Percentiles rank a stretch among this genome's conserved stretches.
Conservation (phyloP, 2,797 vertebrate genomes). For the Lacerta viridis region DNA sequence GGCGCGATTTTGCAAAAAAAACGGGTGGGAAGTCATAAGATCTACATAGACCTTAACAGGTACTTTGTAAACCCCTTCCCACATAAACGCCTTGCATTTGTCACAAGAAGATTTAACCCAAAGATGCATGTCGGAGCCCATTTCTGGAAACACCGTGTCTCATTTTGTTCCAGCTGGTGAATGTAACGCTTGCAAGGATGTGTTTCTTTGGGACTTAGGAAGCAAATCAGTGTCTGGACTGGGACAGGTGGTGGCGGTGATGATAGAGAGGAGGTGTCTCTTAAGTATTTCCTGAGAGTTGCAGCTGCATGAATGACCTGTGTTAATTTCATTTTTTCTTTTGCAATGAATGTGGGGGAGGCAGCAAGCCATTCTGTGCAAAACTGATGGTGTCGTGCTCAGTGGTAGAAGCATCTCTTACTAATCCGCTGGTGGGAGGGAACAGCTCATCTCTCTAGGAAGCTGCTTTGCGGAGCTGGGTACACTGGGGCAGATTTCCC, state of each 20-base stretch:
- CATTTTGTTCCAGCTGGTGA: background rate
- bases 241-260: background rate
- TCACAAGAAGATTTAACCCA: background rate
- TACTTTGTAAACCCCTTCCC: no score
- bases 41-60: no score
- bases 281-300: slow-evolving; percentile 6
- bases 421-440: background rate
- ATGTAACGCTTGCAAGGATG: background rate
- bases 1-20: no score
- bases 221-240: background rate
- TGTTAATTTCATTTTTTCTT: background rate
- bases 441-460: slow-evolving; percentile 19
- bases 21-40: no score
- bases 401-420: background rate
- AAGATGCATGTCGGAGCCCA: background rate
- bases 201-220: background rate
- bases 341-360: background rate
- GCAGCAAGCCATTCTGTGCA: background rate
- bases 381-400: background rate
- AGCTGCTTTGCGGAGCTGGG: background rate
- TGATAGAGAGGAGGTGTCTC: background rate
- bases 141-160: no score
- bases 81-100: no score
- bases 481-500: no score
- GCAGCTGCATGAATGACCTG: background rate